Percentiles rank a stretch among this genome's conserved stretches.
These are phyloP conservation scores for Atta texana DNA, from an alignment of 1,140 invertebrate species.

Conservation along the genomic window DNA sequence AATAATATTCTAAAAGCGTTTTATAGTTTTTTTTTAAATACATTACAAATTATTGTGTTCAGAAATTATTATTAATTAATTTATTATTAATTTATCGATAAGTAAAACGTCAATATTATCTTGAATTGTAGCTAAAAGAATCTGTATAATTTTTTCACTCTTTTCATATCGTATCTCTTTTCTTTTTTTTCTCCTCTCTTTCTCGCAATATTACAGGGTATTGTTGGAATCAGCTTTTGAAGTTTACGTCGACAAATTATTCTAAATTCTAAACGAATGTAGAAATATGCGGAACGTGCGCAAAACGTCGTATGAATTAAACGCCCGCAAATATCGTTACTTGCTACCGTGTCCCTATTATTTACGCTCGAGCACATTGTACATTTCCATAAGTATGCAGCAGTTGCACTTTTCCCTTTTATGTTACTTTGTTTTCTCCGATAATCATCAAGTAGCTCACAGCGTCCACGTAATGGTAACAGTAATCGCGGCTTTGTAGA, in stretches of 20 bases:
- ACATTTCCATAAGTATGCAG: constrained; percentile 46
- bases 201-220: not conserved
- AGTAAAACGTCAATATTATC: not conserved
- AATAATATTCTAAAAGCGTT: not conserved
- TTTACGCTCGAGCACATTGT: constrained; percentile 47
- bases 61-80: not conserved
- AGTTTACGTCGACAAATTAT: not conserved
- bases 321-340: constrained; percentile 33
- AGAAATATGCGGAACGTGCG: constrained; percentile 12
- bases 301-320: constrained; percentile 24
- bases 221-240: not conserved
- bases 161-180: not conserved
- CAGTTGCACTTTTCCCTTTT: constrained; percentile 34
- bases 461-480: constrained; percentile 10
- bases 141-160: not conserved
- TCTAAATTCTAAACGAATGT: constrained; percentile 15
- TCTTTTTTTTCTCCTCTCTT: not conserved
- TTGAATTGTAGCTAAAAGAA: not conserved
- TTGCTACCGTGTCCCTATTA: constrained; percentile 28
- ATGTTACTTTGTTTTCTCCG: constrained; percentile 33
- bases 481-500: constrained; percentile 2
- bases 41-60: not conserved
- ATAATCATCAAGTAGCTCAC: constrained; percentile 17
- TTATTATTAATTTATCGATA: not conserved
- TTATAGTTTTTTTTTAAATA: not conserved